A percentile compares a stretch with the other conserved stretches of the same genome.
phyloP scores from a whole-genome alignment of 2,888 invertebrate genomes.

The Caenorhabditis sulstoni region DNA sequence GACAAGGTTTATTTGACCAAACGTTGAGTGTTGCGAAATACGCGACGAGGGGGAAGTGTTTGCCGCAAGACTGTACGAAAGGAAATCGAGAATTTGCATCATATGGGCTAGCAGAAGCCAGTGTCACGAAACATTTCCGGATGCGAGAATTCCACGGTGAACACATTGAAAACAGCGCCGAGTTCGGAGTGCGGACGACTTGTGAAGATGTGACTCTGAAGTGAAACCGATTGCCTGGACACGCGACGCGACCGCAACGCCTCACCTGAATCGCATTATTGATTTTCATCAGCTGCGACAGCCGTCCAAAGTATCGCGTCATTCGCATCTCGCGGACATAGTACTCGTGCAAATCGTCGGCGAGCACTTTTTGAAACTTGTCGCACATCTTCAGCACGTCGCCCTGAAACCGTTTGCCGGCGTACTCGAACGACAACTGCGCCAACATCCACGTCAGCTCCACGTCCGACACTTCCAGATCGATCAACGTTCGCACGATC shows the following conservation, averaged over 20 bases:
- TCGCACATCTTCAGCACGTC: slow-evolving; percentile 29
- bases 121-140: slow-evolving; percentile 28
- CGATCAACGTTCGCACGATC: slow-evolving; percentile 5
- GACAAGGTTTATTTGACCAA: no score
- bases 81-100: no score
- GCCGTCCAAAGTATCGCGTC: slow-evolving; percentile 15
- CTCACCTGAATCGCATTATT: slow-evolving; percentile 17
- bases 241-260: no score
- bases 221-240: neutral
- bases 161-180: slow-evolving; percentile 56
- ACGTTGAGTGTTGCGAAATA: no score
- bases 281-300: slow-evolving; percentile 35
- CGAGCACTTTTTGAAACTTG: slow-evolving; percentile 7
- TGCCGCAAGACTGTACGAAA: no score
- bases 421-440: slow-evolving; percentile 29
- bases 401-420: slow-evolving; percentile 29
- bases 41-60: no score
- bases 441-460: slow-evolving; percentile 38
- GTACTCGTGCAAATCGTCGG: slow-evolving; percentile 28
- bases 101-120: no score
- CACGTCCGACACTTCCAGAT: slow-evolving; percentile 25
- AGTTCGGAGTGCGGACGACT: slow-evolving; percentile 48
- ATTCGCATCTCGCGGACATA: slow-evolving; percentile 2
- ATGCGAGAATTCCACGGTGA: slow-evolving; percentile 54
- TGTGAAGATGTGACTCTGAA: slow-evolving; percentile 49